These are phyloP conservation scores for Poecilus cupreus DNA, from an alignment of 2,888 invertebrate genomes.

Conservation along the genomic window DNA sequence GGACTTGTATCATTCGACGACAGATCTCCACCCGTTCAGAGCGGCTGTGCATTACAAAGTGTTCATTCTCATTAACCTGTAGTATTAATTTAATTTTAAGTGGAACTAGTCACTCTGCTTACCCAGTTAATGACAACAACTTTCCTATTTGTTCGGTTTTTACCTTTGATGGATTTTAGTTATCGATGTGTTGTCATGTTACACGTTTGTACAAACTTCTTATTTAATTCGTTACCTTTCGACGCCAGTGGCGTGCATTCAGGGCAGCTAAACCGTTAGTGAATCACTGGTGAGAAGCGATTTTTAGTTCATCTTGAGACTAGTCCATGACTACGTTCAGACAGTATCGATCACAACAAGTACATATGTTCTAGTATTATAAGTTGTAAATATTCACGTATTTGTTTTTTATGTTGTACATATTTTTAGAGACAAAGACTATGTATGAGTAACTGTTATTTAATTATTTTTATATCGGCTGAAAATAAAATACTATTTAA, in stretches of 20 bases:
- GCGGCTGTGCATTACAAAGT: constrained; percentile 72
- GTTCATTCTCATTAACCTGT: constrained; percentile 69
- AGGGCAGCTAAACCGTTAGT: constrained; percentile 48
- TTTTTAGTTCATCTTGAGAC: constrained; percentile 16
- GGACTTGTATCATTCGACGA: constrained; percentile 7
- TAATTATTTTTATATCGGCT: constrained; percentile 61
- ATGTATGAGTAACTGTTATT: constrained; percentile 60
- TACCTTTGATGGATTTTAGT: neutral
- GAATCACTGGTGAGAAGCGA: constrained; percentile 3
- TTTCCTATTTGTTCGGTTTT: constrained; percentile 24
- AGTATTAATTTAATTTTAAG: constrained; percentile 64
- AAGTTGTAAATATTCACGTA: constrained; percentile 51
- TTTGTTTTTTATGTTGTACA: constrained; percentile 55
- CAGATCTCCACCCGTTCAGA: constrained; percentile 69
- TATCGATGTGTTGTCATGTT: constrained; percentile 35
- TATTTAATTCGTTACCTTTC: constrained; percentile 64
- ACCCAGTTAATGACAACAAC: constrained; percentile 63
- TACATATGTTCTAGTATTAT: constrained; percentile 55
- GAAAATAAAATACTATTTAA: constrained; percentile 55
- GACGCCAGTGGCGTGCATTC: constrained; percentile 61
- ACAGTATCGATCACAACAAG: constrained; percentile 46
- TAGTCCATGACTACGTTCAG: constrained; percentile 49
- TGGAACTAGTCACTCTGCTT: constrained; percentile 66
- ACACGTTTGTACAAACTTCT: constrained; percentile 62
- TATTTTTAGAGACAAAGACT: constrained; percentile 60